Evolutionary conservation across 2,797 vertebrate genomes (phyloP).

Genomic region (Molothrus ater): DNA sequence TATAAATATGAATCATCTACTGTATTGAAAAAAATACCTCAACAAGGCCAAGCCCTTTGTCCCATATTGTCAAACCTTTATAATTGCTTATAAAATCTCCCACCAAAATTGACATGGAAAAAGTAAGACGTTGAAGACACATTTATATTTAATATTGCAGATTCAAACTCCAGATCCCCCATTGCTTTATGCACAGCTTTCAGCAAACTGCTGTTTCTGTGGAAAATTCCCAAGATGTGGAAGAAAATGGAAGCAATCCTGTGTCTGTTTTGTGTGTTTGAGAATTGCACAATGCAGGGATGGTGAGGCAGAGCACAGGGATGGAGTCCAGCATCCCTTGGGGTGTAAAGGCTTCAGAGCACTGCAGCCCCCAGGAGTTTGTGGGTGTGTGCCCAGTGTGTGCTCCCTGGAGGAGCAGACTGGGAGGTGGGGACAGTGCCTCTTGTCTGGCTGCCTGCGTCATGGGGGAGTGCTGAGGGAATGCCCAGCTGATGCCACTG

Average conservation of each 20-base stretch:
- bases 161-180: neutral
- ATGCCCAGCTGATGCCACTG: neutral
- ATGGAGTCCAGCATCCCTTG: neutral
- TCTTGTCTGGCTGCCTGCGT: neutral
- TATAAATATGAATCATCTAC: slow-evolving; percentile 12
- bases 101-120: neutral
- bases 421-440: neutral
- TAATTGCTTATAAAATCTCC: neutral
- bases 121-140: neutral
- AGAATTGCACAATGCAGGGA: fast-evolving
- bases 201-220: neutral
- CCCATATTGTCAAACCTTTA: neutral
- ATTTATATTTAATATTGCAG: neutral
- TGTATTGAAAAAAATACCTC: neutral
- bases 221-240: neutral
- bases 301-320: neutral
- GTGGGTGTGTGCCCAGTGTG: neutral
- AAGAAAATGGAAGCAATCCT: neutral
- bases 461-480: neutral
- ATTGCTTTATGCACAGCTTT: neutral
- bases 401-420: neutral
- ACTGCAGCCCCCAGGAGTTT: neutral
- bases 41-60: neutral
- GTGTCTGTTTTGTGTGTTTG: neutral
- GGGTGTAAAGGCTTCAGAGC: neutral